Percentiles rank a stretch among this genome's conserved stretches.
These are phyloP conservation scores for Connochaetes taurinus DNA, from an alignment of 2,113 vertebrate genomes.

Conservation along the genomic window DNA sequence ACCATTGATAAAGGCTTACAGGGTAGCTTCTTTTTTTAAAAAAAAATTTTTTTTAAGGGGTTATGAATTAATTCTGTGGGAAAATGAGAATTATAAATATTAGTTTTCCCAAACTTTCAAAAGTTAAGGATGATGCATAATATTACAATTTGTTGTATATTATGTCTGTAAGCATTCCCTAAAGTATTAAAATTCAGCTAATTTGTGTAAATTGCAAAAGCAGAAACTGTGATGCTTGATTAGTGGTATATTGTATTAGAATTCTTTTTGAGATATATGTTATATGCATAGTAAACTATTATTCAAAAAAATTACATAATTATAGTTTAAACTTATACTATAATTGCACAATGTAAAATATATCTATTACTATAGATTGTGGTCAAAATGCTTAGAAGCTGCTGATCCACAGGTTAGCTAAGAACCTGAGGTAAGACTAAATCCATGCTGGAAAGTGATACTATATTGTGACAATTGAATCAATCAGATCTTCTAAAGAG, in stretches of 20 bases:
- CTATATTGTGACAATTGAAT: neutral
- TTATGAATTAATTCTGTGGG: conserved; percentile 25
- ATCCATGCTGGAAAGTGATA: neutral
- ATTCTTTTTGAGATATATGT: conserved; percentile 18
- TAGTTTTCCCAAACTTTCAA: conserved; percentile 19
- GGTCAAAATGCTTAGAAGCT: neutral
- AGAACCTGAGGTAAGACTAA: neutral
- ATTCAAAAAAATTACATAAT: neutral
- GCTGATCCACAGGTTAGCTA: neutral
- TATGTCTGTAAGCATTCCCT: conserved; percentile 37
- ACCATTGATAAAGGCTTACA: neutral
- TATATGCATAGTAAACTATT: conserved; percentile 7
- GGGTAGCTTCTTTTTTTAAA: neutral
- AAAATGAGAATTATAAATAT: conserved; percentile 28
- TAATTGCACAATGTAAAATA: neutral
- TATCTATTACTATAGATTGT: neutral
- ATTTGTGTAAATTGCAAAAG: conserved; percentile 35
- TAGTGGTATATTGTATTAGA: conserved; percentile 28
- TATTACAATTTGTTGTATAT: neutral
- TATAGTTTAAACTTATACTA: too few relatives aligned
- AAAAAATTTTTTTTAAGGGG: neutral
- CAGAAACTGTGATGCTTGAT: conserved; percentile 32
- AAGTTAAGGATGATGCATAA: conserved; percentile 27
- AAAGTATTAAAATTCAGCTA: conserved; percentile 35
- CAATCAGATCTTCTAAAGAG: neutral